These are phyloP conservation scores for Brachycybe producta DNA, from an alignment of 2,888 invertebrate species.

Conservation along the genomic window DNA sequence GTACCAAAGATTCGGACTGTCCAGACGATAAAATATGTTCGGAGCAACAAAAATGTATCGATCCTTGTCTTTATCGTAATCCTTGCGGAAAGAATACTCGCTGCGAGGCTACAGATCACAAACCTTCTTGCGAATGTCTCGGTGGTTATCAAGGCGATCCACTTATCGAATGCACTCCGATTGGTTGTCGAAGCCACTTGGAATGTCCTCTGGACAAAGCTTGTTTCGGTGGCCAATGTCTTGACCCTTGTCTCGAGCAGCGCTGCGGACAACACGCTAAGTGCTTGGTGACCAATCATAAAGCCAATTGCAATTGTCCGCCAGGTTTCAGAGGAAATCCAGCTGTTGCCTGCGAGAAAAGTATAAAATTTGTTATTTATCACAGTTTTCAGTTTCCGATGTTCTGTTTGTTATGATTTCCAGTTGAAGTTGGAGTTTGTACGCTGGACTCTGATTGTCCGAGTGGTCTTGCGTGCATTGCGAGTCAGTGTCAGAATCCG, in stretches of 20 bases:
- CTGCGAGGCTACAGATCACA: constrained; percentile 51
- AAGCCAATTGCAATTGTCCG: constrained; percentile 25
- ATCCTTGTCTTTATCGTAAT: constrained; percentile 17
- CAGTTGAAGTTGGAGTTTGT: constrained; percentile 15
- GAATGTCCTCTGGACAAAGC: constrained; percentile 45
- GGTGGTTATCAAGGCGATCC: constrained; percentile 33
- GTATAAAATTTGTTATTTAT: constrained; percentile 1
- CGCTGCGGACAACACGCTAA: constrained; percentile 37
- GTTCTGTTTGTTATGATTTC: not conserved
- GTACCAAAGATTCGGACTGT: constrained; percentile 25
- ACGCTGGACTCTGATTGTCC: constrained; percentile 38
- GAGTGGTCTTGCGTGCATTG: constrained; percentile 64
- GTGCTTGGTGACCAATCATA: constrained; percentile 23
- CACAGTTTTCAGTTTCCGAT: not conserved
- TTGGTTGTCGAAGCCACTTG: constrained; percentile 59
- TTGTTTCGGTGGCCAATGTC: constrained; percentile 20
- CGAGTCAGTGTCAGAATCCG: constrained; percentile 63
- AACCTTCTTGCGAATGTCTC: constrained; percentile 62
- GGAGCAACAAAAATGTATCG: constrained; percentile 20
- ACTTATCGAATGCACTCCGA: constrained; percentile 34
- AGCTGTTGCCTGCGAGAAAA: constrained; percentile 15
- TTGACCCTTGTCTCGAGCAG: constrained; percentile 24
- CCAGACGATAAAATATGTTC: constrained; percentile 52
- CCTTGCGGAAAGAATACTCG: constrained; percentile 28
- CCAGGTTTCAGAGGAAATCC: constrained; percentile 23